Conservation (phyloP, 2,888 invertebrate genomes). For the Caenorhabditis sinica region DNA sequence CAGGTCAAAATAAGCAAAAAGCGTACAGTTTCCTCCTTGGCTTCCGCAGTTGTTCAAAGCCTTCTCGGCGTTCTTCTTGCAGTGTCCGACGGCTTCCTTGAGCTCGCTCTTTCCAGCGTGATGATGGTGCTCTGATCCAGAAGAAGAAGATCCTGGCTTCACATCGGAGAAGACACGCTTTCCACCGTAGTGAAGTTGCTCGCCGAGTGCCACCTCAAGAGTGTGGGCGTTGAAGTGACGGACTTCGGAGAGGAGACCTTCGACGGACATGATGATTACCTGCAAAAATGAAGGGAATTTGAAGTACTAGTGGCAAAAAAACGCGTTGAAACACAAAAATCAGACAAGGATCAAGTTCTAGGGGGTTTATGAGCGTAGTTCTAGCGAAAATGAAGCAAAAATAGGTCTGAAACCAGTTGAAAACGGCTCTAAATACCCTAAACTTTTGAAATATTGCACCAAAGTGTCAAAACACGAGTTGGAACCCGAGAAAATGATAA, state of each 20-base stretch:
- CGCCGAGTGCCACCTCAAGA: constrained; percentile 71
- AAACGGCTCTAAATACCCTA: no score
- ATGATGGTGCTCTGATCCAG: constrained; percentile 10
- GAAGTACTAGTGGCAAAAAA: background rate
- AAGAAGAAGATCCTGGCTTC: constrained; percentile 46
- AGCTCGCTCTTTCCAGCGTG: constrained; percentile 42
- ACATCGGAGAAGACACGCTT: constrained; percentile 73
- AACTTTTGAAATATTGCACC: no score
- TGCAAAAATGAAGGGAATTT: constrained; percentile 27
- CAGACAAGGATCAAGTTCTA: no score
- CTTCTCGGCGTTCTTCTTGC: constrained; percentile 64
- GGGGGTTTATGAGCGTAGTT: no score
- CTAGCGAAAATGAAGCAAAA: no score
- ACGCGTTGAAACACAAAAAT: background rate
- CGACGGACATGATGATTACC: constrained; percentile 73
- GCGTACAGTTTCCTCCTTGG: constrained; percentile 2
- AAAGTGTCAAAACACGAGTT: background rate
- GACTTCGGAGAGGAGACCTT: constrained; percentile 74
- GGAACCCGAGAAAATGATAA: no score
- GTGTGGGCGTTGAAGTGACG: constrained; percentile 67
- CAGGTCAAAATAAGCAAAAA: no score
- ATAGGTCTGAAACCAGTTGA: no score
- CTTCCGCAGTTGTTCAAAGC: constrained; percentile 59
- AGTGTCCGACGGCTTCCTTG: constrained; percentile 63
- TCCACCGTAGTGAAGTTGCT: constrained; percentile 74